phyloP scores from a whole-genome alignment of 2,888 invertebrate genomes.

The Drosophila robusta region DNA sequence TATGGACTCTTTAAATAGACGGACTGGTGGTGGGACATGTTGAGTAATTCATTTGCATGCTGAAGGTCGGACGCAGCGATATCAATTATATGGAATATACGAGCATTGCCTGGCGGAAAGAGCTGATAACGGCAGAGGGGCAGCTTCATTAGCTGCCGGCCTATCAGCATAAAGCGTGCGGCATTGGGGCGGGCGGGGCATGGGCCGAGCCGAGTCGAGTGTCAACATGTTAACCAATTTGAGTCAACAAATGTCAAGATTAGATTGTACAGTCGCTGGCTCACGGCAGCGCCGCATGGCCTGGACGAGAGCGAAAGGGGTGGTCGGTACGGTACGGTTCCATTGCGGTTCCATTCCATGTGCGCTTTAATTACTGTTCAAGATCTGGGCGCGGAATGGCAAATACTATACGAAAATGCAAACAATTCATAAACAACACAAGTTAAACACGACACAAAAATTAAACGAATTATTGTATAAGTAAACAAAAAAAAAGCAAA shows the following conservation, averaged over 20 bases:
- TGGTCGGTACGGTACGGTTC: background rate
- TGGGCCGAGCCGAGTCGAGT: conserved; percentile 48
- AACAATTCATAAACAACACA: conserved; percentile 21
- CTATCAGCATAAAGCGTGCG: conserved; percentile 31
- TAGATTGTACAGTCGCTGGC: conserved; percentile 54
- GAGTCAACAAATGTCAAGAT: conserved; percentile 77
- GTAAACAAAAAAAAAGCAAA: conserved; percentile 29
- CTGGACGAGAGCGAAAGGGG: background rate
- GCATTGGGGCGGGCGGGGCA: conserved; percentile 3
- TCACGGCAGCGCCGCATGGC: conserved; percentile 46
- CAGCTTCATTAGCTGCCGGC: conserved; percentile 46
- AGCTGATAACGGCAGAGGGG: conserved; percentile 14
- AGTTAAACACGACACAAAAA: conserved; percentile 18
- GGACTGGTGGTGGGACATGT: conserved; percentile 42
- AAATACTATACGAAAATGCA: conserved; percentile 23
- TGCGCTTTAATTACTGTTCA: conserved; percentile 38
- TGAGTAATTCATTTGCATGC: conserved; percentile 74
- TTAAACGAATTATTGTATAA: conserved; percentile 49
- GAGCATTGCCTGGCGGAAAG: conserved; percentile 22
- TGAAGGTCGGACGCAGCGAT: conserved; percentile 63
- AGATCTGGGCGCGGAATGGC: conserved; percentile 9
- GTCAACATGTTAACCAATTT: conserved; percentile 80
- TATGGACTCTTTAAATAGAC: conserved; percentile 8
- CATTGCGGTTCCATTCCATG: conserved; percentile 2
- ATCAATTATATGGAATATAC: conserved; percentile 58